Evolutionary conservation across 1,140 invertebrate genomes (phyloP).

Genomic region (Eriosoma lanigerum): DNA sequence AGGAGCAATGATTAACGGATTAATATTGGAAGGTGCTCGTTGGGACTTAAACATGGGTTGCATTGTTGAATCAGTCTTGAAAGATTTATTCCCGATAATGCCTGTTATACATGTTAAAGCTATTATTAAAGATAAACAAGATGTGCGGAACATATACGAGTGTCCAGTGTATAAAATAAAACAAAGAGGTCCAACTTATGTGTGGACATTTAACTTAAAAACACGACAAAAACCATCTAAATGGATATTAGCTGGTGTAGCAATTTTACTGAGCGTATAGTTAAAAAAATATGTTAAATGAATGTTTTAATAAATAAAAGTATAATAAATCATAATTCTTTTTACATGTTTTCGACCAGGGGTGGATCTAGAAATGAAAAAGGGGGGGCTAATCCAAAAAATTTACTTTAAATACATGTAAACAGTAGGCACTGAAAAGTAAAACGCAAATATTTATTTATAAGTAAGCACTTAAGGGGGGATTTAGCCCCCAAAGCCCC

Average conservation of each 20-base stretch:
- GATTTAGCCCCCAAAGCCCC: too few species aligned
- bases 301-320: too few species aligned
- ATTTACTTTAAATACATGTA: too few species aligned
- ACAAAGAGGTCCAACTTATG: conserved; percentile 83
- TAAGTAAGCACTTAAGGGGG: too few species aligned
- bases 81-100: conserved; percentile 87
- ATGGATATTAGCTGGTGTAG: conserved; percentile 91
- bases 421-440: too few species aligned
- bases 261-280: conserved; percentile 68
- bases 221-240: conserved; percentile 84
- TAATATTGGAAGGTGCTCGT: conserved; percentile 91
- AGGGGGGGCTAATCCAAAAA: too few species aligned
- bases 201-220: conserved; percentile 95
- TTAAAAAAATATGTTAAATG: not conserved
- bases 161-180: conserved; percentile 93
- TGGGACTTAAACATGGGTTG: conserved; percentile 79
- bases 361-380: too few species aligned
- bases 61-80: conserved; percentile 80
- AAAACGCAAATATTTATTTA: too few species aligned
- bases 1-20: conserved; percentile 85
- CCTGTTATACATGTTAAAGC: conserved; percentile 86
- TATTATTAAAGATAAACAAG: conserved; percentile 77
- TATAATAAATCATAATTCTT: too few species aligned
- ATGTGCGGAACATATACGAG: conserved; percentile 83
- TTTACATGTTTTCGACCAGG: too few species aligned